A percentile compares a stretch with the other conserved stretches of the same genome.
Conservation (phyloP, 2,797 vertebrate genomes). For the Rhadinocentrus ornatus region DNA sequence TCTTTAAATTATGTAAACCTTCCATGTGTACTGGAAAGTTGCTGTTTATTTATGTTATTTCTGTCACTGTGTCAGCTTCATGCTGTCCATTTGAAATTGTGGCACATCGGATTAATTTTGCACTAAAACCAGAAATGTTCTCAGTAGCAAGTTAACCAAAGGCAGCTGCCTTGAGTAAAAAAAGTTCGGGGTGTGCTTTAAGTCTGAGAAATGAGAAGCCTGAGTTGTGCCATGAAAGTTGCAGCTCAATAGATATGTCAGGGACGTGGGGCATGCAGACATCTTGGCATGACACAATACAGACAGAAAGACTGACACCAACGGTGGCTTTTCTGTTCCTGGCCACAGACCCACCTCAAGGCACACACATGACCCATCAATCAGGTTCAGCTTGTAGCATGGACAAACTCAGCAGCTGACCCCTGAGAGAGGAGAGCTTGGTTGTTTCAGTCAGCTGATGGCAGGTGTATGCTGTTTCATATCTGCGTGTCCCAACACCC, state of each 20-base stretch:
- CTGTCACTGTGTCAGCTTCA: conserved; percentile 1
- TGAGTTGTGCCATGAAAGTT: conserved; percentile 36
- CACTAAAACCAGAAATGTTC: conserved; percentile 6
- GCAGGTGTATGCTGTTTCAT: conserved; percentile 14
- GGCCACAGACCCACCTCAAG: conserved; percentile 13
- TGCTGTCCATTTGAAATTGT: neutral
- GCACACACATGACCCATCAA: conserved; percentile 28
- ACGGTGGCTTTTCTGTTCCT: conserved; percentile 20
- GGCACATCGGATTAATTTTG: conserved; percentile 3
- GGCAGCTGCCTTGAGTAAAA: neutral
- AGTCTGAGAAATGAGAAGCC: conserved; percentile 11
- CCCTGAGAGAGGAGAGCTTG: conserved; percentile 17
- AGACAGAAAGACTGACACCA: conserved; percentile 48
- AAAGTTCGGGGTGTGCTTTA: neutral
- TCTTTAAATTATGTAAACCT: conserved; percentile 23
- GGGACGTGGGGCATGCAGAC: conserved; percentile 44
- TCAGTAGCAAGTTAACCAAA: conserved; percentile 12
- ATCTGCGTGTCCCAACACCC: neutral
- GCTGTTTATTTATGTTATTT: conserved; percentile 18
- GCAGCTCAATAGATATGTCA: conserved; percentile 34
- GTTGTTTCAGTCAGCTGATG: conserved; percentile 51
- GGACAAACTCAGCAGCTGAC: conserved; percentile 56
- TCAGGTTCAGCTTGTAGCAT: conserved; percentile 42
- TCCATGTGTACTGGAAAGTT: no score
- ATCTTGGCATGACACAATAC: conserved; percentile 51